These are phyloP conservation scores for Sclerurus mexicanus DNA, from an alignment of 2,113 vertebrate genomes.

Conservation along the genomic window DNA sequence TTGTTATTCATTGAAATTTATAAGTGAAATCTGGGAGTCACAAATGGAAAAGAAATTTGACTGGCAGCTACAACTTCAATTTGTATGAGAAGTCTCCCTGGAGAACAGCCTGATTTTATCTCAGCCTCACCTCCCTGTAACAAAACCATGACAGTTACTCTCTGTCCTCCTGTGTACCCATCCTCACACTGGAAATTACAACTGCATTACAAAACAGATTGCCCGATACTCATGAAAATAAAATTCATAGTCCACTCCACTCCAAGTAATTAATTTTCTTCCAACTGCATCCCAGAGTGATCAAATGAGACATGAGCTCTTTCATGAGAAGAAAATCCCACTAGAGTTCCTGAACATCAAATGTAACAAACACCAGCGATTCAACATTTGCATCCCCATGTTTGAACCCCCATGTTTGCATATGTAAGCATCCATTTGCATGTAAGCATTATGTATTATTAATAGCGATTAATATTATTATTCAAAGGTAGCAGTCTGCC, in stretches of 20 bases:
- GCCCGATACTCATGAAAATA: background rate
- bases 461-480: conserved; percentile 12
- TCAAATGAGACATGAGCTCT: conserved; percentile 46
- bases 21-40: background rate
- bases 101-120: conserved; percentile 13
- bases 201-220: background rate
- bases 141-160: background rate
- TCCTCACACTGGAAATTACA: conserved; percentile 7
- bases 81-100: conserved; percentile 10
- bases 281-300: conserved; percentile 9
- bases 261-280: conserved; percentile 52
- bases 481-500: background rate
- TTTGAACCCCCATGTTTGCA: conserved; percentile 10
- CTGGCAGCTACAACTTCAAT: conserved; percentile 28
- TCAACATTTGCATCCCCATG: background rate
- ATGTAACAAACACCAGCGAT: conserved; percentile 4
- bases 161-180: background rate
- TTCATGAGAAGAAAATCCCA: conserved; percentile 50
- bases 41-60: conserved; percentile 14
- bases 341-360: conserved; percentile 23
- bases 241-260: conserved; percentile 19
- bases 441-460: conserved; percentile 50
- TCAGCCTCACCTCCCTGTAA: background rate
- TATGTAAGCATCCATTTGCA: conserved; percentile 10
- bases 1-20: conserved; percentile 37